These are phyloP conservation scores for Machimus rusticus DNA, from an alignment of 2,888 invertebrate genomes.

Conservation along the genomic window DNA sequence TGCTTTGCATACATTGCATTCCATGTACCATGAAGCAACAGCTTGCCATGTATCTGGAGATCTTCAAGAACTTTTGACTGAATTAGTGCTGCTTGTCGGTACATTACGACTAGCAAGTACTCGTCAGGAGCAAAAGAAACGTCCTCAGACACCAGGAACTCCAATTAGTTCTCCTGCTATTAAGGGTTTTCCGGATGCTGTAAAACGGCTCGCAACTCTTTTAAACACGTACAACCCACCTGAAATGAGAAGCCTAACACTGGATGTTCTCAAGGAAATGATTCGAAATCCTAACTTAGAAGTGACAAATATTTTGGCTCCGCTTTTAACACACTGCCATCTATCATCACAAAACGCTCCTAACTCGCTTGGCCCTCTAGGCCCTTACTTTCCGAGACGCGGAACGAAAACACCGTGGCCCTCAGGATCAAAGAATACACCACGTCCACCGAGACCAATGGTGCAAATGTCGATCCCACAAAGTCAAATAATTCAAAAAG, in stretches of 20 bases:
- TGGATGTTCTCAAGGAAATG: slow-evolving; percentile 68
- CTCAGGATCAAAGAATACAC: slow-evolving; percentile 68
- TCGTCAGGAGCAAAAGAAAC: slow-evolving; percentile 58
- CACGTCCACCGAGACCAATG: slow-evolving; percentile 78
- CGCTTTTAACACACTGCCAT: slow-evolving; percentile 85
- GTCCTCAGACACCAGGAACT: slow-evolving; percentile 56
- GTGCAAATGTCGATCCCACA: slow-evolving; percentile 86
- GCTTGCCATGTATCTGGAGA: slow-evolving; percentile 87
- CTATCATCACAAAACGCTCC: slow-evolving; percentile 79
- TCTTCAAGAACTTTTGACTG: slow-evolving; percentile 81
- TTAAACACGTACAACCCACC: slow-evolving; percentile 89
- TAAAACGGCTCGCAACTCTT: slow-evolving; percentile 85
- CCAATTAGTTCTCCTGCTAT: slow-evolving; percentile 58
- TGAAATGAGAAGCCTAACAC: slow-evolving; percentile 80
- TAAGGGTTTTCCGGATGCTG: slow-evolving; percentile 88
- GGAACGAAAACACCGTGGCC: slow-evolving; percentile 68
- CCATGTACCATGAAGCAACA: slow-evolving; percentile 93
- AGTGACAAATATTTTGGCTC: slow-evolving; percentile 79
- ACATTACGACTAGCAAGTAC: slow-evolving; percentile 72
- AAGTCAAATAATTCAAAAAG: slow-evolving; percentile 71
- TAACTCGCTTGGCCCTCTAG: slow-evolving; percentile 71
- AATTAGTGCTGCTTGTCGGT: slow-evolving; percentile 76
- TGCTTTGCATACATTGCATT: slow-evolving; percentile 89
- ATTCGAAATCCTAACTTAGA: slow-evolving; percentile 61
- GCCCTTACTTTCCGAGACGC: slow-evolving; percentile 79